These are phyloP conservation scores for Oncopeltus fasciatus DNA, from an alignment of 1,140 invertebrate genomes.

Conservation along the genomic window DNA sequence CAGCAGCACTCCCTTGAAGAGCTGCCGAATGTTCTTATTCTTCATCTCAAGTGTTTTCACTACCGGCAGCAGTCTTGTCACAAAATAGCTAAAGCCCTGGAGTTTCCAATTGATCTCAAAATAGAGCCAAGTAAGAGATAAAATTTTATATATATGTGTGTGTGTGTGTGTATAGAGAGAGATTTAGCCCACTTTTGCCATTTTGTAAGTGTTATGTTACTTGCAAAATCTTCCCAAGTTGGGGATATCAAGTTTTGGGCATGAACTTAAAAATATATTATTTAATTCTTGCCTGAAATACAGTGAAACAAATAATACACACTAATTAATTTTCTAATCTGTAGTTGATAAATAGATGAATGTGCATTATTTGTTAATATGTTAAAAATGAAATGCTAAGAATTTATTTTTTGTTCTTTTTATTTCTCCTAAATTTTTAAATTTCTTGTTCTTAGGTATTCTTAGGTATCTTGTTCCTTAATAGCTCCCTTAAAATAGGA, in stretches of 20 bases:
- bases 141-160: not conserved
- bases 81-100: conserved; percentile 78
- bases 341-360: too few relatives aligned
- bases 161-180: not conserved
- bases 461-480: too few relatives aligned
- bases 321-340: too few relatives aligned
- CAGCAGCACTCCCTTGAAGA: conserved; percentile 76
- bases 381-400: too few relatives aligned
- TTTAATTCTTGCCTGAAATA: too few relatives aligned
- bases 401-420: too few relatives aligned
- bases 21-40: conserved; percentile 62
- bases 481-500: too few relatives aligned
- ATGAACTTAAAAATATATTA: too few relatives aligned
- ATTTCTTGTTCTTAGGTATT: too few relatives aligned
- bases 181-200: not conserved
- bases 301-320: too few relatives aligned
- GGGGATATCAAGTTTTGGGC: not conserved
- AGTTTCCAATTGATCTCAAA: conserved; percentile 78
- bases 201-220: not conserved
- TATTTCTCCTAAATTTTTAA: too few relatives aligned
- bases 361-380: too few relatives aligned
- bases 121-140: conserved; percentile 66
- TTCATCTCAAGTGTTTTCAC: conserved; percentile 72
- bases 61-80: conserved; percentile 66
- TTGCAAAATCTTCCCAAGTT: not conserved